Evolutionary conservation across 2,113 vertebrate species (phyloP).

Genomic region (Antennarius striatus): DNA sequence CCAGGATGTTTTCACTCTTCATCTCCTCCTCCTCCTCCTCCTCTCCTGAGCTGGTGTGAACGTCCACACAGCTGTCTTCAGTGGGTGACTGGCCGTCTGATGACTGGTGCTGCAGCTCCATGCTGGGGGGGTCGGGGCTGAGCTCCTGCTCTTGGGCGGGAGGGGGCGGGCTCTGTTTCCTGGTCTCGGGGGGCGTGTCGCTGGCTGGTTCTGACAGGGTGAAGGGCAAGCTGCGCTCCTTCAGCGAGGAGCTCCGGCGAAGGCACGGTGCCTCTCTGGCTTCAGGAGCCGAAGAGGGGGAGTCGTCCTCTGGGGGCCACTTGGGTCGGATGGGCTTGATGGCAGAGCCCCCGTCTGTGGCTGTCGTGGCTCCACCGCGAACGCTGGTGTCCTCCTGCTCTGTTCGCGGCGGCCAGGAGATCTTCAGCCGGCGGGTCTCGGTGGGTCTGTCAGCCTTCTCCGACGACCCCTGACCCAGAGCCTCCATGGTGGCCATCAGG

Average conservation of each 20-base stretch:
- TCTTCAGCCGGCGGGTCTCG: slow-evolving; percentile 89
- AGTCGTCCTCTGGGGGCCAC: slow-evolving; percentile 93
- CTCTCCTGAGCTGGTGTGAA: slow-evolving; percentile 54
- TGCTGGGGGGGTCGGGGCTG: slow-evolving; percentile 33
- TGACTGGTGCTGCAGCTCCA: slow-evolving; percentile 43
- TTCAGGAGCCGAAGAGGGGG: slow-evolving; percentile 44
- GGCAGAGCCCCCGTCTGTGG: slow-evolving; percentile 75
- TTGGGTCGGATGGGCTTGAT: slow-evolving; percentile 83
- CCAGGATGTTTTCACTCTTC: neutral
- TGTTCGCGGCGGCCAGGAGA: slow-evolving; percentile 90
- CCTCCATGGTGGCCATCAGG: slow-evolving; percentile 90
- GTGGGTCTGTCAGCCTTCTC: slow-evolving; percentile 81
- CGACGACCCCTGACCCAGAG: slow-evolving; percentile 71
- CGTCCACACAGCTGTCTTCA: slow-evolving; percentile 52
- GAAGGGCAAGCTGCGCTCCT: slow-evolving; percentile 88
- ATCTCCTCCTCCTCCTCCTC: slow-evolving; percentile 37
- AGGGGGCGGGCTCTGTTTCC: slow-evolving; percentile 30
- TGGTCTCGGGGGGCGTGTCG: slow-evolving; percentile 33
- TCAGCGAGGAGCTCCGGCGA: slow-evolving; percentile 84
- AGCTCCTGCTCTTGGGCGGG: slow-evolving; percentile 52
- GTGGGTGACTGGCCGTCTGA: slow-evolving; percentile 32
- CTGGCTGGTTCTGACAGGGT: slow-evolving; percentile 62
- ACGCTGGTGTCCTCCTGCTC: slow-evolving; percentile 32
- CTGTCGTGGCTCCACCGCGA: slow-evolving; percentile 47
- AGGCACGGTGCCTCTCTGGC: slow-evolving; percentile 81